Evolutionary conservation across 2,888 invertebrate genomes (phyloP).

Genomic region (Eumacrocentrus americanus): DNA sequence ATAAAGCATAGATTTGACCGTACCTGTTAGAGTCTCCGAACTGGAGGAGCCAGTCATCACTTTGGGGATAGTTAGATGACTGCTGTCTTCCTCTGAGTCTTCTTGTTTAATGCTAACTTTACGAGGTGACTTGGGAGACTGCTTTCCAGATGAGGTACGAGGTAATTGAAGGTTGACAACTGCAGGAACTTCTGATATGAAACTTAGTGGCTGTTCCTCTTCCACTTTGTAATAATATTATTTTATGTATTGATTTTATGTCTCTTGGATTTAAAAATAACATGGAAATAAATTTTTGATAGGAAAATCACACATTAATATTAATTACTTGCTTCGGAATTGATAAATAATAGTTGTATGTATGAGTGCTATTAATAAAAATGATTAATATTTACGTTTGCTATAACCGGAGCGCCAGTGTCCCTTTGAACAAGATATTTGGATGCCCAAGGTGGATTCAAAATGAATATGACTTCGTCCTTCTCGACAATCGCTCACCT

Average conservation of each 20-base stretch:
- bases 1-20: too few species aligned
- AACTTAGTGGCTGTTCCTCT: slow-evolving; percentile 61
- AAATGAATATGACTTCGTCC: slow-evolving; percentile 67
- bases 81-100: slow-evolving; percentile 65
- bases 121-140: slow-evolving; percentile 45
- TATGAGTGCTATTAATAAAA: too few species aligned
- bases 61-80: slow-evolving; percentile 75
- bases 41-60: slow-evolving; percentile 76
- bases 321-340: too few species aligned
- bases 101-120: slow-evolving; percentile 63
- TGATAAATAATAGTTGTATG: too few species aligned
- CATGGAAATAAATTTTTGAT: too few species aligned
- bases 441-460: slow-evolving; percentile 63
- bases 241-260: background rate
- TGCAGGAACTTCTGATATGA: slow-evolving; percentile 56
- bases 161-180: slow-evolving; percentile 47
- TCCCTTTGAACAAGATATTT: slow-evolving; percentile 51
- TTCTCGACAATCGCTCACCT: slow-evolving; percentile 70
- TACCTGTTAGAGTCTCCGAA: slow-evolving; percentile 79
- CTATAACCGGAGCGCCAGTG: slow-evolving; percentile 71
- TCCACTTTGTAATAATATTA: slow-evolving; percentile 57
- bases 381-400: slow-evolving; percentile 64
- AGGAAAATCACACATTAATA: too few species aligned
- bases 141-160: slow-evolving; percentile 33
- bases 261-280: too few species aligned